Evolutionary conservation across 2,113 vertebrate species (phyloP).

Genomic region (Xiphorhynchus elegans): DNA sequence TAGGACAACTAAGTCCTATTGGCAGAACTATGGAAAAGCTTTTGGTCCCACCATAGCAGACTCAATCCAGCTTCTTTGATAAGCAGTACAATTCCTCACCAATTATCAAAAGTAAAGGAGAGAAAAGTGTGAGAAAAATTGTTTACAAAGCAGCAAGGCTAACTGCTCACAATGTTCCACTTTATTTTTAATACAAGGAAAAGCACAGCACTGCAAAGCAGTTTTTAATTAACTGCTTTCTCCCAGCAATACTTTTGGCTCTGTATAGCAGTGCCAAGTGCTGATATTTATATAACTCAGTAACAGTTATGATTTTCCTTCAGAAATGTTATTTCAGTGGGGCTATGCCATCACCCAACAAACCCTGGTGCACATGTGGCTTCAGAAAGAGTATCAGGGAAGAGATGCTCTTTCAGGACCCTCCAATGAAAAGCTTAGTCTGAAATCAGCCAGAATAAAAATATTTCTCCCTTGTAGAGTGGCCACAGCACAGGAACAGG

Average conservation of each 20-base stretch:
- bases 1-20: background rate
- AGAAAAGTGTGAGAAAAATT: background rate
- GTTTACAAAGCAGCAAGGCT: constrained; percentile 8
- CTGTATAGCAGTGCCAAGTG: background rate
- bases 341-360: background rate
- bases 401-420: background rate
- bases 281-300: constrained; percentile 10
- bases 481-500: background rate
- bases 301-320: background rate
- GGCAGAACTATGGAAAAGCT: background rate
- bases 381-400: background rate
- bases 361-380: background rate
- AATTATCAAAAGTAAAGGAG: background rate
- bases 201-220: background rate
- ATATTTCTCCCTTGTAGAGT: background rate
- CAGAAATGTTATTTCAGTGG: background rate
- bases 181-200: constrained; percentile 38
- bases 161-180: background rate
- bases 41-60: background rate
- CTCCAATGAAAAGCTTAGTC: background rate
- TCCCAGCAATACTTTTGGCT: constrained; percentile 1
- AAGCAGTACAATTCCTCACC: background rate
- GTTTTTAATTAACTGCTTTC: constrained; percentile 32
- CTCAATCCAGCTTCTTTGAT: background rate
- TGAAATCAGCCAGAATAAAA: background rate